Conservation (phyloP, 2,113 vertebrate species). For the Pleuronectes platessa region DNA sequence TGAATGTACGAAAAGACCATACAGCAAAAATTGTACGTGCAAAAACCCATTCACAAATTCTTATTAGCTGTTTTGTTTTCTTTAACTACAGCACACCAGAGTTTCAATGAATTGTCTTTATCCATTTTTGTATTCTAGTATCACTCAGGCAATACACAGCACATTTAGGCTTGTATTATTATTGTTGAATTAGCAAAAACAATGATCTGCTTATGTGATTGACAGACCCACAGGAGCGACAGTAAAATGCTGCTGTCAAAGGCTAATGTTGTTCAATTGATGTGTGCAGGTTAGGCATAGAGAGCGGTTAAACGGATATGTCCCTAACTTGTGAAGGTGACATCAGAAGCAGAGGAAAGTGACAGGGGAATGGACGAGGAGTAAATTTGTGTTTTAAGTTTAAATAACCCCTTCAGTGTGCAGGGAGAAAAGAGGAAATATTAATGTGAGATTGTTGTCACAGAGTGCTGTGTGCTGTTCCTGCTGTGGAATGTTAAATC, state of each 20-base stretch:
- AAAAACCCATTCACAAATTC: conserved; percentile 2
- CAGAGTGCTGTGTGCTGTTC: background rate
- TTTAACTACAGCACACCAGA: too few species aligned
- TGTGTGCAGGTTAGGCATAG: background rate
- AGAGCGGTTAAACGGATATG: background rate
- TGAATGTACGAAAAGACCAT: background rate
- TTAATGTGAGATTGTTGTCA: background rate
- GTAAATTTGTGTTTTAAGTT: background rate
- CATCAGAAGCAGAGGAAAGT: background rate
- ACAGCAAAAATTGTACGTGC: background rate
- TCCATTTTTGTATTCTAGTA: background rate
- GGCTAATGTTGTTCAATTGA: conserved; percentile 12
- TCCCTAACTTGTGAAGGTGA: background rate
- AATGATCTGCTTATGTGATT: conserved; percentile 22
- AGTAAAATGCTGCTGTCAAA: conserved; percentile 35
- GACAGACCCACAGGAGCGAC: conserved; percentile 37
- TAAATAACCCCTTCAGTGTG: background rate
- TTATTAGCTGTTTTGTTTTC: background rate
- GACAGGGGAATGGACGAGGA: background rate
- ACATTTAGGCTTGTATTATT: background rate
- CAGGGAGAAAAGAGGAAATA: conserved; percentile 1
- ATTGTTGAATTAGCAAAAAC: conserved; percentile 18
- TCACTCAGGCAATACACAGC: background rate
- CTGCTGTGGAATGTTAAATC: background rate
- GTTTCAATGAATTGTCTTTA: background rate